phyloP scores from a whole-genome alignment of 2,888 invertebrate species.

The Dasypogon diadema region DNA sequence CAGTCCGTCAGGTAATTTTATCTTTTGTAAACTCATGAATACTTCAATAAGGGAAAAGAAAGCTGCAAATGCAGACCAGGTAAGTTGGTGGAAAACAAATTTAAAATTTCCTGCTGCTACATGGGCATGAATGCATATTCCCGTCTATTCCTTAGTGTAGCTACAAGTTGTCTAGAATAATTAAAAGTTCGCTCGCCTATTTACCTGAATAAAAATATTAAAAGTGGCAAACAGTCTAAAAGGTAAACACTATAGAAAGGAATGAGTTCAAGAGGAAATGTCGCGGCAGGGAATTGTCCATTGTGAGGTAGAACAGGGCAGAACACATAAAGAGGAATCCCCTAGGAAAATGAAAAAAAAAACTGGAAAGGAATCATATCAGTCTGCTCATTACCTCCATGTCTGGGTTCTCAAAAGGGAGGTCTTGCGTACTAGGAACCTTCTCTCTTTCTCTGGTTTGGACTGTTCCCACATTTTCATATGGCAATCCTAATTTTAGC shows the following conservation, averaged over 20 bases:
- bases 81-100: too few relatives aligned
- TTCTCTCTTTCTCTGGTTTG: background rate
- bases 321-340: slow-evolving; percentile 19
- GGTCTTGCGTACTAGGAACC: slow-evolving; percentile 7
- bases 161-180: too few relatives aligned
- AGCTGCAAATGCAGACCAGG: too few relatives aligned
- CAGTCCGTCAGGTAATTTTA: too few relatives aligned
- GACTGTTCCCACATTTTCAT: slow-evolving; percentile 26
- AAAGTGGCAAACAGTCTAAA: background rate
- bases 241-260: too few relatives aligned
- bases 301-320: background rate
- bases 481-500: slow-evolving; percentile 28
- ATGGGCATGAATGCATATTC: too few relatives aligned
- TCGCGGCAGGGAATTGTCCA: background rate
- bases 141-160: too few relatives aligned
- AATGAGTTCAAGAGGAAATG: slow-evolving; percentile 1
- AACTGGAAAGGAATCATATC: background rate
- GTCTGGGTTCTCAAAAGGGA: background rate
- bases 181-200: too few relatives aligned
- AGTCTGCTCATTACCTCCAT: background rate
- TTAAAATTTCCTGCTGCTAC: too few relatives aligned
- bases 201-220: too few relatives aligned
- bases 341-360: background rate
- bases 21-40: too few relatives aligned
- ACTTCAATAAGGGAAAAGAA: too few relatives aligned